Evolutionary conservation across 2,797 vertebrate genomes (phyloP).

Genomic region (Intellagama lesueurii): DNA sequence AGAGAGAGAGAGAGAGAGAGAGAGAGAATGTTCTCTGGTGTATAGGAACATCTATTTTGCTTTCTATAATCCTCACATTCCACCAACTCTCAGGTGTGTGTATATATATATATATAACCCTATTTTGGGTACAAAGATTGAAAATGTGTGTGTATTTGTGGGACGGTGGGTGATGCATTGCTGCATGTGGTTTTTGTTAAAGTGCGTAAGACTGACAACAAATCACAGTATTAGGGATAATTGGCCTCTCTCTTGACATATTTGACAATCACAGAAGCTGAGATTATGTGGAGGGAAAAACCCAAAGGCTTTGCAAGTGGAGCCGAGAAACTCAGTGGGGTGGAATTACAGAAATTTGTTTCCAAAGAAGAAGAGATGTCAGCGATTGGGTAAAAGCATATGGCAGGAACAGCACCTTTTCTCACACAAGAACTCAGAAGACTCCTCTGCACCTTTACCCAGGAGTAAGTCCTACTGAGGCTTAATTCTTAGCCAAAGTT

Average conservation of each 20-base stretch:
- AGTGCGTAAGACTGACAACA: conserved; percentile 86
- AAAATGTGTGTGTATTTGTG: conserved; percentile 23
- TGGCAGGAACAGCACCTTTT: conserved; percentile 32
- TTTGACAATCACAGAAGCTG: conserved; percentile 86
- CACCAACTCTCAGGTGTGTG: conserved; percentile 33
- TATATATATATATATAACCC: too few relatives aligned
- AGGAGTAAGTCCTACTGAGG: too few relatives aligned
- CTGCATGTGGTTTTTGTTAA: conserved; percentile 92
- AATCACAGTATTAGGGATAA: conserved; percentile 95
- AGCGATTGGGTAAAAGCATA: conserved; percentile 42
- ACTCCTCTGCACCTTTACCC: too few relatives aligned
- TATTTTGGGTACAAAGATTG: conserved; percentile 56
- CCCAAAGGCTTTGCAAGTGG: conserved; percentile 79
- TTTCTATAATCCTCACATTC: too few relatives aligned
- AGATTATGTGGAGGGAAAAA: conserved; percentile 83
- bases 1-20: background rate
- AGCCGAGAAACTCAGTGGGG: conserved; percentile 75
- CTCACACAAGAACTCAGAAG: background rate
- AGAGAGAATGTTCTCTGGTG: background rate
- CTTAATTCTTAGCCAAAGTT: too few relatives aligned
- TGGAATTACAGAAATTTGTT: conserved; percentile 11
- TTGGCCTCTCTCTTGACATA: conserved; percentile 93
- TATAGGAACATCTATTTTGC: conserved; percentile 49
- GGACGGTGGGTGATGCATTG: background rate
- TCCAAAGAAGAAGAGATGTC: conserved; percentile 21